These are phyloP conservation scores for Temnopleurus reevesii DNA, from an alignment of 53 echinoderm and acorn worm species.

Conservation along the genomic window DNA sequence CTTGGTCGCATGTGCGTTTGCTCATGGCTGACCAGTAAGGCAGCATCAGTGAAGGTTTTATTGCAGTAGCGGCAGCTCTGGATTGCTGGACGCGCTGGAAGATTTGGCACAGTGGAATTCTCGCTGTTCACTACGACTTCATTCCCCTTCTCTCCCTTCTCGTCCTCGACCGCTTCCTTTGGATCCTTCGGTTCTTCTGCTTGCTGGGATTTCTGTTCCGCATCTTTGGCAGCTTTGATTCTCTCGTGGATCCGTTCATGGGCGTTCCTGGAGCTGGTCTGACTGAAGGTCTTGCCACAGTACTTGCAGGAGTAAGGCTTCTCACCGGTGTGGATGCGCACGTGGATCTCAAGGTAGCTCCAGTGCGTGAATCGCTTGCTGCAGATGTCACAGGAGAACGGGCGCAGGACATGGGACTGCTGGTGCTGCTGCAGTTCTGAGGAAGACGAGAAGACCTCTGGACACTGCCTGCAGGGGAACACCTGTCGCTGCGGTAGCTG, in stretches of 20 bases:
- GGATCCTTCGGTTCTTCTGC: neutral
- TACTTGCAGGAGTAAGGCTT: slow-evolving; percentile 57
- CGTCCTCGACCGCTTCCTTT: neutral
- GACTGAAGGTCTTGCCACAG: slow-evolving; percentile 52
- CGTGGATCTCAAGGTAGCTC: slow-evolving; percentile 53
- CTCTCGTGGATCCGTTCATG: slow-evolving; percentile 48
- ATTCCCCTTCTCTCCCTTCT: neutral
- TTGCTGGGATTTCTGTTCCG: neutral
- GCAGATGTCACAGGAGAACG: slow-evolving; percentile 44
- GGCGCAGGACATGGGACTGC: slow-evolving; percentile 31
- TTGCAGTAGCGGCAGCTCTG: slow-evolving; percentile 54
- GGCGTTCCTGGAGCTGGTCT: slow-evolving; percentile 51
- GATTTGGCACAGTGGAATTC: slow-evolving; percentile 18
- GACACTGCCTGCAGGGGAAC: slow-evolving; percentile 50
- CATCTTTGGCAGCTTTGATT: slow-evolving; percentile 38
- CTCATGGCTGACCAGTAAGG: slow-evolving; percentile 39
- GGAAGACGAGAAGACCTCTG: slow-evolving; percentile 22
- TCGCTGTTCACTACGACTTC: neutral
- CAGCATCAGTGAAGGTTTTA: slow-evolving; percentile 42
- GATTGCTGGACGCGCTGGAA: slow-evolving; percentile 22
- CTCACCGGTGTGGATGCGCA: slow-evolving; percentile 49
- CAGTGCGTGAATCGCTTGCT: slow-evolving; percentile 50
- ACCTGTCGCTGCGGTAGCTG: slow-evolving; percentile 10
- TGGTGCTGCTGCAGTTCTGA: slow-evolving; percentile 41
- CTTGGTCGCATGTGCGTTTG: slow-evolving; percentile 39